Base-by-base conservation (phyloP, 2,888 invertebrate genomes). In the Bombylius major region DNA sequence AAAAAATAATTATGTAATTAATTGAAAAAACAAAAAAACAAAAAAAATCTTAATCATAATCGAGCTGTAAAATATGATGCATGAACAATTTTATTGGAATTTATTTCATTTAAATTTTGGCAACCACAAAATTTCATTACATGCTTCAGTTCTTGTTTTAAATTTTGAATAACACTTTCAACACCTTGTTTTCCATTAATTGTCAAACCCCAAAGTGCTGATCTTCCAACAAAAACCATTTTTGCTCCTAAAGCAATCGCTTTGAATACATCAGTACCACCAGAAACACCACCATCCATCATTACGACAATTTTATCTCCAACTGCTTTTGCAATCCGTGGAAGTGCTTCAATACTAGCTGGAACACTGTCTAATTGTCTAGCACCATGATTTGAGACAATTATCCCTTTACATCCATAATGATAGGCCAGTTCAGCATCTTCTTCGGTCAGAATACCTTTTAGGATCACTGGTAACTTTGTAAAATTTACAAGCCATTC, bases 321-420 rank as follows among this genome's bases (percentile, higher is more conserved):
- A 8, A 87, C 84, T 3, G 87, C 89, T 62, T 79, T 75, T 0
- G 83, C 81, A 56, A 95, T 81, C 76, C 90, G 91, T 0, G 89
- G 84, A 49, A 95, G 73, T 0, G 80, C 88, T 76, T 91, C 90
- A 64, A 94, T 91, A 56, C 92, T 81, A 13, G 94, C 83, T 13
- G 89, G 86, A 11, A 87, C 85, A 14, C 65, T 63, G 56, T 73
- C 72, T 32, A 72, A 74, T 75, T 96, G 96, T 58, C 95, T 78
- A 0, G 87, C 96, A 3, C 96, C 96, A 70, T 96, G 96, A 73
- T 96, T 96, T 0, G 95, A 96, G 5, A 97, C 95, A 58, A 92
- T 77, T 55, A 96, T 82, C 1, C 82, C 96, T 5, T 81, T 76
- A 50, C 85, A 89, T 5, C 92, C 93, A 54, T 81, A 76, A 62